Evolutionary conservation across 2,113 vertebrate genomes (phyloP), one percentile per base, ranked within the genome.

Genomic region (Thermophis baileyi): DNA sequence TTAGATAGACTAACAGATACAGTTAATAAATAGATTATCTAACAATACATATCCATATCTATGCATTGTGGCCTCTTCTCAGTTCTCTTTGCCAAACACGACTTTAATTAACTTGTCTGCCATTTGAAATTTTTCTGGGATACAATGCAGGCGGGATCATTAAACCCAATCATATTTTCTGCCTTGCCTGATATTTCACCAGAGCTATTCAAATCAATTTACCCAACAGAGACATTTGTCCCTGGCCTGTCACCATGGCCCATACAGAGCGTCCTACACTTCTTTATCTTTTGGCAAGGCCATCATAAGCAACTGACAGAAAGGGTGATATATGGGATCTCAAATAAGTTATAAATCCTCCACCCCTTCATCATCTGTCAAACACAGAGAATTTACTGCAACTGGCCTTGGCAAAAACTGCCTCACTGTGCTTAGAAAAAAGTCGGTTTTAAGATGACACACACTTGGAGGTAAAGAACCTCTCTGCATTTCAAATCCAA

Each of bases 241-340:
- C 97, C 96, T 96, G 96, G 96, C 94, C 97, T 98, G 98, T 98
- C 98, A 98, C 96, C 95, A 95, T 35, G 94, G 97, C 96, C 98
- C 95, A 85, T 97, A 97, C 95, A 95, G 95, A 97, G 95, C 89
- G 92, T 97, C 97, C 97, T 96, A 95, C 96, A 96, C 96, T 98
- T 98, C 97, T 98, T 98, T 98, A 98, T 98, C 97, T 98, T 97
- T 97, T 98, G 98, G 97, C 97, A 97, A 98, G 95, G 96, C 96
- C 98, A 98, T 98, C 97, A 98, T 98, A 98, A 98, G 97, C 96
- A 95, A 97, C 94, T 9, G 93, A 98, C 98, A 98, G 89, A 63
- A 92, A 97, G 88, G 93, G 94, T 98, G 98, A 99, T 98, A 88
- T 97, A 98, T 98, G 97, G 96, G 95, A 97, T 96, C 97, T 98